Evolutionary conservation across 1,140 invertebrate genomes (phyloP).

Genomic region (Orussus abietinus): DNA sequence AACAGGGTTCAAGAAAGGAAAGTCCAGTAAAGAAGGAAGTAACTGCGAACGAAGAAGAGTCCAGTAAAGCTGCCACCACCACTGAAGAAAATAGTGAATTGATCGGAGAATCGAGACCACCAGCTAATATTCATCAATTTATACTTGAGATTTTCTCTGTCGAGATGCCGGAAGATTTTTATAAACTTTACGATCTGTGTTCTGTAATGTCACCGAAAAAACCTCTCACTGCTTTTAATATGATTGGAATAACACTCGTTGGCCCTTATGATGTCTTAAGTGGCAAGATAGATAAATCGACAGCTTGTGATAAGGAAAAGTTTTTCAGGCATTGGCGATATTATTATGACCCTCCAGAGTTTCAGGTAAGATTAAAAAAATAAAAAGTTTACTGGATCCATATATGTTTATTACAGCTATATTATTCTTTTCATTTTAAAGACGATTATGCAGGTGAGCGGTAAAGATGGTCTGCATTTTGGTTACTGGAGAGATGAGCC

Average conservation of each 20-base stretch:
- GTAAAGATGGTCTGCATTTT: conserved; percentile 72
- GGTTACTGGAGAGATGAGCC: conserved; percentile 88
- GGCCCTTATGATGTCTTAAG: conserved; percentile 84
- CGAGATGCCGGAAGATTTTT: conserved; percentile 88
- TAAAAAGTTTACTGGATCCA: conserved; percentile 5
- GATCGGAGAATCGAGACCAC: too few species aligned
- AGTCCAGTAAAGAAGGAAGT: too few species aligned
- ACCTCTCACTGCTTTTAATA: conserved; percentile 63
- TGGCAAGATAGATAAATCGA: conserved; percentile 59
- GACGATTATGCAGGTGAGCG: conserved; percentile 69
- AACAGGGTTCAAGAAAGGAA: too few species aligned
- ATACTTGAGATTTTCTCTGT: conserved; percentile 76
- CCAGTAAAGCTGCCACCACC: too few species aligned
- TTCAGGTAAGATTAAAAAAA: conserved; percentile 60
- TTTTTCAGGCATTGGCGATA: conserved; percentile 83
- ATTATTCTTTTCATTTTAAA: conserved; percentile 39
- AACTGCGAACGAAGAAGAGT: too few species aligned
- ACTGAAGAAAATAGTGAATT: too few species aligned
- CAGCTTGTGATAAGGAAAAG: conserved; percentile 58
- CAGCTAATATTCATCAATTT: conserved; percentile 45
- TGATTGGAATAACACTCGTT: conserved; percentile 69
- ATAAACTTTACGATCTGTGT: conserved; percentile 78
- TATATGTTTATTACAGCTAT: conserved; percentile 1
- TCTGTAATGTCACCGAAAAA: conserved; percentile 59
- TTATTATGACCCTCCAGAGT: conserved; percentile 92